Conservation (phyloP, 2,113 vertebrate species). For the Stictonetta naevosa region DNA sequence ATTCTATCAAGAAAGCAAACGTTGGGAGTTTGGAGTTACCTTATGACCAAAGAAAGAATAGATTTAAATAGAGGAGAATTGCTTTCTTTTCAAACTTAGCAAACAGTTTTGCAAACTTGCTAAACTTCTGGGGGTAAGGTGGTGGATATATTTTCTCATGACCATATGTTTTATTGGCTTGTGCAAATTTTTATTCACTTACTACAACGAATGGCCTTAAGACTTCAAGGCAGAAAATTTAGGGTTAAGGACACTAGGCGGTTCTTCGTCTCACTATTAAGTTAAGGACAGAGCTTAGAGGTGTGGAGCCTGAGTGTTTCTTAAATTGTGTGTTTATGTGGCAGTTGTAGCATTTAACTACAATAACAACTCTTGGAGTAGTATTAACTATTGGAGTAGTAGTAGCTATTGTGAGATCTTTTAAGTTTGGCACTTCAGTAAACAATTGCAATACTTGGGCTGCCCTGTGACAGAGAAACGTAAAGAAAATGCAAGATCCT, state of each 20-base stretch:
- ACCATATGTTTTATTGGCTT: fast-evolving
- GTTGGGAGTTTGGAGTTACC: background rate
- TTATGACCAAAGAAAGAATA: background rate
- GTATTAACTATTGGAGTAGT: background rate
- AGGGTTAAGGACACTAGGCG: background rate
- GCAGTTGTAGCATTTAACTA: background rate
- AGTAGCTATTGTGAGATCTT: background rate
- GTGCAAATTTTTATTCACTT: background rate
- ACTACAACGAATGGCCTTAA: background rate
- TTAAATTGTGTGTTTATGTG: background rate
- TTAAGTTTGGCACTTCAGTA: background rate
- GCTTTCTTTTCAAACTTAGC: background rate
- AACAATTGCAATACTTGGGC: background rate
- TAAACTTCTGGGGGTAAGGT: background rate
- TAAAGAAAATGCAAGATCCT: background rate
- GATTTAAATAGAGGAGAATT: background rate
- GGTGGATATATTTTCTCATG: background rate
- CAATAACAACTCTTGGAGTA: background rate
- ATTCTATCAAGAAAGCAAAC: background rate
- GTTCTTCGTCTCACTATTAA: background rate
- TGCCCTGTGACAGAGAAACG: background rate
- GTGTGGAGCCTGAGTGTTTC: background rate
- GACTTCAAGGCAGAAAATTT: background rate
- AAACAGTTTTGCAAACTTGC: background rate
- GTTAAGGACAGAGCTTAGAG: background rate